Evolutionary conservation across 2,797 vertebrate species (phyloP), one percentile per base, ranked within the genome.

Genomic region (Ptychobarbus kaznakovi): DNA sequence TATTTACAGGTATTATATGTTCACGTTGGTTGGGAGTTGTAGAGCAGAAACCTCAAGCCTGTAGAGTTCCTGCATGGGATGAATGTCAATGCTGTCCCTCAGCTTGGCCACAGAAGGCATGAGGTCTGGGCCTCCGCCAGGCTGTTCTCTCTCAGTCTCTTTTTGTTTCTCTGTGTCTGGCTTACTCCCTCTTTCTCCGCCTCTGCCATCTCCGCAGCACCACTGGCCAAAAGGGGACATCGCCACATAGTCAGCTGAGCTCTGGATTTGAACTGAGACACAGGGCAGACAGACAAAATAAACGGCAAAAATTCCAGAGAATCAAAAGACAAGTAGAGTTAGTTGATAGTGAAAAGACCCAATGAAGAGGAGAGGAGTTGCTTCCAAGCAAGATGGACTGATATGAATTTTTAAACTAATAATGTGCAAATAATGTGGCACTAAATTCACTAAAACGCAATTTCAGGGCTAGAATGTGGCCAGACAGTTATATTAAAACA

Each of bases 61-160:
- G 86, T 87, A 76, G 61, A 76, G 56, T 83, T 63, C 72, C 79
- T 87, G 79, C 89, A 89, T 89, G 90, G 75, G 83, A 85, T 87
- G 87, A 89, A 90, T 90, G 88, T 86, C 87, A 91, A 90, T 90
- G 86, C 83, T 73, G 22, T 90, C 78, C 61, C 68, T 88, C 84
- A 81, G 76, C 40, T 84, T 83, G 80, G 78, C 82, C 82, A 82
- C 78, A 87, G 83, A 73, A 77, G 83, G 80, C 87, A 79, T 72
- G 65, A 75, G 83, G 83, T 77, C 72, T 88, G 86, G 85, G 73
- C 42, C 72, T 38, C 66, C n/a, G 89, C 84, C 87, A 84, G 81
- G 51, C 65, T 81, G 44, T 81, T 83, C 70, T 84, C 81, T 76
- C 58, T 85, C 75, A 85, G 82, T 83, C 66, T 82, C 82, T 84